These are phyloP conservation scores for Bellardia bayeri DNA, from an alignment of 2,888 invertebrate genomes.

Conservation along the genomic window DNA sequence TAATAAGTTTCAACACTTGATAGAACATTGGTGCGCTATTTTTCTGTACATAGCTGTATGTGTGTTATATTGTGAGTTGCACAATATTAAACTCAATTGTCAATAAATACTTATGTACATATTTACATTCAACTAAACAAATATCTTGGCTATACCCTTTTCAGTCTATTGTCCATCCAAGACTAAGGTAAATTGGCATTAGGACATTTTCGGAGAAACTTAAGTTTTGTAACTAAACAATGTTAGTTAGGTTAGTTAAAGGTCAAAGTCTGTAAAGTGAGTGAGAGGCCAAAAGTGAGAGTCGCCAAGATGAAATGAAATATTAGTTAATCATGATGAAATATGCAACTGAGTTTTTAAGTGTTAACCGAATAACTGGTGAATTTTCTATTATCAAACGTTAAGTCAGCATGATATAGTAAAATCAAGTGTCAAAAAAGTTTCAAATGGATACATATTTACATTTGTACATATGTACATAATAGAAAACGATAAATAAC, in stretches of 20 bases:
- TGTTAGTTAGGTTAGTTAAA: slow-evolving; percentile 16
- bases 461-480: too few species aligned
- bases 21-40: too few species aligned
- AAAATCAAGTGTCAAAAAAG: not conserved
- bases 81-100: too few species aligned
- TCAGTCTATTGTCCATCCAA: slow-evolving; percentile 73
- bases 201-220: not conserved
- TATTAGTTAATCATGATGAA: not conserved
- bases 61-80: too few species aligned
- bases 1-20: too few species aligned
- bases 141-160: too few species aligned
- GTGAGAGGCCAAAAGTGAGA: not conserved
- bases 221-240: slow-evolving; percentile 7
- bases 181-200: slow-evolving; percentile 81
- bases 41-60: too few species aligned
- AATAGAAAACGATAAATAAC: too few species aligned
- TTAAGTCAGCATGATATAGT: slow-evolving; percentile 34
- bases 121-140: too few species aligned
- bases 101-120: too few species aligned
- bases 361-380: not conserved
- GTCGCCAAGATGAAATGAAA: not conserved
- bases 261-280: slow-evolving; percentile 74
- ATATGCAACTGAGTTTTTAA: not conserved
- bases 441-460: too few species aligned
- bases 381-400: not conserved